phyloP scores from a whole-genome alignment of 2,888 invertebrate species.

The Erannis defoliaria region DNA sequence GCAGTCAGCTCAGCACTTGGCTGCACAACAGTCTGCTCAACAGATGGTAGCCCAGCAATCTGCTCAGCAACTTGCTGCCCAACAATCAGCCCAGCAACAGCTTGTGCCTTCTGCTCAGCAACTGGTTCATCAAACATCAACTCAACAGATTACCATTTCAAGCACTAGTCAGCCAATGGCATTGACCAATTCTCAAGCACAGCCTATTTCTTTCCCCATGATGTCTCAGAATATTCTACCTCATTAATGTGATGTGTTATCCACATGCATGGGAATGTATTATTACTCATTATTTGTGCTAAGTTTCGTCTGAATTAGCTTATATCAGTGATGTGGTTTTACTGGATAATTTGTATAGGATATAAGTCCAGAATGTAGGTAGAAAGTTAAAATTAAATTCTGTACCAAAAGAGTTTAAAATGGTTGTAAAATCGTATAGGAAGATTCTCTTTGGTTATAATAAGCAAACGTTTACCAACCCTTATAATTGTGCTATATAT shows the following conservation, averaged over 20 bases:
- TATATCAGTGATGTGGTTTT: background rate
- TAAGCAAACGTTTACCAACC: no score
- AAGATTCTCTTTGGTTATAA: no score
- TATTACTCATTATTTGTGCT: background rate
- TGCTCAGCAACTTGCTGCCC: conserved; percentile 73
- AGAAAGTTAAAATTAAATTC: no score
- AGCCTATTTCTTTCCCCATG: conserved; percentile 80
- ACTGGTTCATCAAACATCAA: conserved; percentile 79
- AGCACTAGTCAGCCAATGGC: conserved; percentile 83
- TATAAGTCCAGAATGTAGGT: no score
- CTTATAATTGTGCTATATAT: no score
- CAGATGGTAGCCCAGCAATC: conserved; percentile 69
- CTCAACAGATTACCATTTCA: conserved; percentile 81
- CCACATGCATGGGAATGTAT: background rate
- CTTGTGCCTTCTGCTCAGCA: conserved; percentile 74
- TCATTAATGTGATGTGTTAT: conserved; percentile 59
- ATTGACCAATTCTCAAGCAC: conserved; percentile 78
- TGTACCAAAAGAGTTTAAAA: no score
- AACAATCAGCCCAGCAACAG: conserved; percentile 78
- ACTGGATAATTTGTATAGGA: background rate
- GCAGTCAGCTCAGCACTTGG: conserved; percentile 70
- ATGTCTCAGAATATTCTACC: conserved; percentile 82
- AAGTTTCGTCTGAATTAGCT: background rate
- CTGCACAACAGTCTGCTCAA: conserved; percentile 72
- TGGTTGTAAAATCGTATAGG: no score